These are phyloP conservation scores for Apolygus lucorum DNA, from an alignment of 1,140 invertebrate species.

Conservation along the genomic window DNA sequence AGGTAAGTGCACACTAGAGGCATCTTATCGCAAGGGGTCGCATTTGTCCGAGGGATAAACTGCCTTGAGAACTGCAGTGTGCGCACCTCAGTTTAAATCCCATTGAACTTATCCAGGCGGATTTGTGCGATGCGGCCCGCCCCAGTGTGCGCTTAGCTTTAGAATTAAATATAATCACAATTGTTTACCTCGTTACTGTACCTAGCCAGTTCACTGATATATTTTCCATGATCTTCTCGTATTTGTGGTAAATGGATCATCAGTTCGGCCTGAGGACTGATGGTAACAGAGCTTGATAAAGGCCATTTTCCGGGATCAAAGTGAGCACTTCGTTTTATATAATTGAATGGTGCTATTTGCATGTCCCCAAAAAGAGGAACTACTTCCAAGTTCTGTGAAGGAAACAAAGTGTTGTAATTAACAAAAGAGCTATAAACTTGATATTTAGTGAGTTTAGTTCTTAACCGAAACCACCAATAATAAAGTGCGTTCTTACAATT, in stretches of 20 bases:
- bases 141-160: no score
- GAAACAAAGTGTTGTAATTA: conserved; percentile 18
- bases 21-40: no score
- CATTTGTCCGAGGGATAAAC: no score
- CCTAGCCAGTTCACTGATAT: conserved; percentile 90
- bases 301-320: conserved; percentile 93
- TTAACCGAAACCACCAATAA: no score
- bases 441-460: no score
- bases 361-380: conserved; percentile 98
- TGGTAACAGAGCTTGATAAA: conserved; percentile 64
- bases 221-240: conserved; percentile 93
- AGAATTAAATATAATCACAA: background rate
- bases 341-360: conserved; percentile 99
- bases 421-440: background rate
- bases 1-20: no score
- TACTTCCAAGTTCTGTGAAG: conserved; percentile 76
- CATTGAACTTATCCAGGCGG: no score
- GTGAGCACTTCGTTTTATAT: conserved; percentile 90
- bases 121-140: no score
- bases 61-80: no score
- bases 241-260: conserved; percentile 93
- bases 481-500: no score
- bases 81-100: no score
- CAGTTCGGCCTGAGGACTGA: conserved; percentile 89
- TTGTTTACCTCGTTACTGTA: conserved; percentile 79